Conservation (phyloP, 2,113 vertebrate species). For the Columba janthina region DNA sequence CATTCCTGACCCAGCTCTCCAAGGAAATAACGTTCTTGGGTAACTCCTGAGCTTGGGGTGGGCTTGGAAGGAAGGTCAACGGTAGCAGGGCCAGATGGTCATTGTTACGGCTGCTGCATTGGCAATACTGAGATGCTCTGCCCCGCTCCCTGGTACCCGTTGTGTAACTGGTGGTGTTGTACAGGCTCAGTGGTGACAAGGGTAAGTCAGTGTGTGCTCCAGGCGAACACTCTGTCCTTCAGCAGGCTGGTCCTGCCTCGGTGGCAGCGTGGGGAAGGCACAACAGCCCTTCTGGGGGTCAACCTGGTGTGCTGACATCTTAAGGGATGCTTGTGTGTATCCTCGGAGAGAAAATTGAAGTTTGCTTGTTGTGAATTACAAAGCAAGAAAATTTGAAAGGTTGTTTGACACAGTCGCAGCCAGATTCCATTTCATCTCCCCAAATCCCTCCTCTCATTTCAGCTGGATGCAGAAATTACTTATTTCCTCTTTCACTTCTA, state of each 20-base stretch:
- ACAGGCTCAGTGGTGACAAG: neutral
- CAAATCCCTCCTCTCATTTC: constrained; percentile 42
- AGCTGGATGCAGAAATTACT: neutral
- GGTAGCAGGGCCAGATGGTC: neutral
- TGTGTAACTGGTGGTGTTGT: neutral
- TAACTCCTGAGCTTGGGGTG: neutral
- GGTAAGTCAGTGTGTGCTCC: neutral
- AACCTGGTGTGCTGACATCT: neutral
- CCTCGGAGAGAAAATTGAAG: neutral
- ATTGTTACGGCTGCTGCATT: neutral
- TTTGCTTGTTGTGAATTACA: constrained; percentile 13
- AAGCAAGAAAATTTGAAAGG: neutral
- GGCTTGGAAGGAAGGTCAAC: neutral
- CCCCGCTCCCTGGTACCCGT: neutral
- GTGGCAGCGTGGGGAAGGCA: neutral
- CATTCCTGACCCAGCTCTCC: constrained; percentile 47
- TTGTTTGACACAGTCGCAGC: neutral
- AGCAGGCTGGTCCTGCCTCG: neutral
- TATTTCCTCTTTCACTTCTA: constrained; percentile 7
- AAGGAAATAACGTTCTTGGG: neutral
- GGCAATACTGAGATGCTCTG: neutral
- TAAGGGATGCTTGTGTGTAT: neutral
- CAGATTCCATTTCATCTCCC: constrained; percentile 5
- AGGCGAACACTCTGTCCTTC: neutral
- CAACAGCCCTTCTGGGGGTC: neutral